phyloP scores from a whole-genome alignment of 2,797 vertebrate genomes.

The Diplodus sargus region DNA sequence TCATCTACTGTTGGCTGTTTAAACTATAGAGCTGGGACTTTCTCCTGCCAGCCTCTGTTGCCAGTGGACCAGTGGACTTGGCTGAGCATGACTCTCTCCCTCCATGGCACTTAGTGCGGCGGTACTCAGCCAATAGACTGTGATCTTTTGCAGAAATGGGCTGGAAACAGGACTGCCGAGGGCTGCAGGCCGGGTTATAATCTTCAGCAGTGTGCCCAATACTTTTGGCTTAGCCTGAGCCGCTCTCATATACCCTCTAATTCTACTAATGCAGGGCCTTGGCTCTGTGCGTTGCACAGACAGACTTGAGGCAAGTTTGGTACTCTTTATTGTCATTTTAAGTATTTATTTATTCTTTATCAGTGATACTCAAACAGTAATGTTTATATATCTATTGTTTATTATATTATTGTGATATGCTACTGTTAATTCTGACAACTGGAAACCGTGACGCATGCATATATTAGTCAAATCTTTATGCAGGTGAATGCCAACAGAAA shows the following conservation, averaged over 20 bases:
- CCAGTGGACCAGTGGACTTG: slow-evolving; percentile 82
- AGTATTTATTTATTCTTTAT: slow-evolving; percentile 60
- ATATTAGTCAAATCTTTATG: neutral
- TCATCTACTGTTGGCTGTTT: slow-evolving; percentile 82
- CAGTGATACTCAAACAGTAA: slow-evolving; percentile 41
- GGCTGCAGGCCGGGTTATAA: slow-evolving; percentile 71
- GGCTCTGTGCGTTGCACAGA: slow-evolving; percentile 51
- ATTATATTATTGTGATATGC: slow-evolving; percentile 45
- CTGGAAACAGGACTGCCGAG: slow-evolving; percentile 70
- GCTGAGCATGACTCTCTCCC: slow-evolving; percentile 63
- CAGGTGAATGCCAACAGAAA: neutral
- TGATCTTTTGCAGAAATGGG: slow-evolving; percentile 79
- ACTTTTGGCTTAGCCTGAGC: slow-evolving; percentile 71
- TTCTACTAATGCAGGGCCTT: slow-evolving; percentile 70
- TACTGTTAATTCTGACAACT: slow-evolving; percentile 30
- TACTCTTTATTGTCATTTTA: slow-evolving; percentile 51
- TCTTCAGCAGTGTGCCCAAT: slow-evolving; percentile 72
- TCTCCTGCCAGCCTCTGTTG: slow-evolving; percentile 76
- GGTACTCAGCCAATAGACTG: slow-evolving; percentile 72
- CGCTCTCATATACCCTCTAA: slow-evolving; percentile 76
- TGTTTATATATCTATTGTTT: too few relatives aligned
- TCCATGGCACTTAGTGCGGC: slow-evolving; percentile 78
- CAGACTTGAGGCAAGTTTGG: slow-evolving; percentile 46
- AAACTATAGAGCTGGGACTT: slow-evolving; percentile 77
- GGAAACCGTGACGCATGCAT: neutral